phyloP scores from a whole-genome alignment of 2,888 invertebrate species.

The Tetranychus piercei region DNA sequence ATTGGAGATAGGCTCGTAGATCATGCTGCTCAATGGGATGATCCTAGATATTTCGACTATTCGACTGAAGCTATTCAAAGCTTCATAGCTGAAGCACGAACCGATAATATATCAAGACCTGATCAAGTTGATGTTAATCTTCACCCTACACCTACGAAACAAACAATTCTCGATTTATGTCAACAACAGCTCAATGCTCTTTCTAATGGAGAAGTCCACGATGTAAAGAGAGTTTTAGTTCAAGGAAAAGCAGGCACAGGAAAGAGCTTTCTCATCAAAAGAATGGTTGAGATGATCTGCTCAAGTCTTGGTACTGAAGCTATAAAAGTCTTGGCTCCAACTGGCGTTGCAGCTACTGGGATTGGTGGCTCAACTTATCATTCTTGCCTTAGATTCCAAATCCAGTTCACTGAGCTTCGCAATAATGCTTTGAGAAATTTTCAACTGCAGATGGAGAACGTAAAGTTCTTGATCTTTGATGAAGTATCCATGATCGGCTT shows the following conservation, averaged over 20 bases:
- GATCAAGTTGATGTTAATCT: too few species aligned
- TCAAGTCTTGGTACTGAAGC: neutral
- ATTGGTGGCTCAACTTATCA: neutral
- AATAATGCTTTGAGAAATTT: neutral
- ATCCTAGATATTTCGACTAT: too few species aligned
- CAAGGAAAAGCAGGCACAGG: conserved; percentile 2
- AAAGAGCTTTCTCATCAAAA: neutral
- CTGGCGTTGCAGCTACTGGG: neutral
- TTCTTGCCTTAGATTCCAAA: neutral
- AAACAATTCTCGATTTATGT: too few species aligned
- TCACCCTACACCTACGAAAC: too few species aligned
- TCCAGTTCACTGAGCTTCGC: neutral
- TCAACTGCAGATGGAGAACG: neutral
- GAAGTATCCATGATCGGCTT: neutral
- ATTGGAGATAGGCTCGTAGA: too few species aligned
- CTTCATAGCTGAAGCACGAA: too few species aligned
- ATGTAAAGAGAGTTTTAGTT: neutral
- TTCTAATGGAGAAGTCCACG: too few species aligned
- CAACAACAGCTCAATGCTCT: too few species aligned
- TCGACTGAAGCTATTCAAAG: too few species aligned
- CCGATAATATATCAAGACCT: too few species aligned
- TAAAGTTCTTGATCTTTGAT: neutral
- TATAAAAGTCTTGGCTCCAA: neutral
- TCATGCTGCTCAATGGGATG: too few species aligned
- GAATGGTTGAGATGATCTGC: neutral